These are phyloP conservation scores for Apamea sordens DNA, from an alignment of 2,888 invertebrate genomes.

Conservation along the genomic window DNA sequence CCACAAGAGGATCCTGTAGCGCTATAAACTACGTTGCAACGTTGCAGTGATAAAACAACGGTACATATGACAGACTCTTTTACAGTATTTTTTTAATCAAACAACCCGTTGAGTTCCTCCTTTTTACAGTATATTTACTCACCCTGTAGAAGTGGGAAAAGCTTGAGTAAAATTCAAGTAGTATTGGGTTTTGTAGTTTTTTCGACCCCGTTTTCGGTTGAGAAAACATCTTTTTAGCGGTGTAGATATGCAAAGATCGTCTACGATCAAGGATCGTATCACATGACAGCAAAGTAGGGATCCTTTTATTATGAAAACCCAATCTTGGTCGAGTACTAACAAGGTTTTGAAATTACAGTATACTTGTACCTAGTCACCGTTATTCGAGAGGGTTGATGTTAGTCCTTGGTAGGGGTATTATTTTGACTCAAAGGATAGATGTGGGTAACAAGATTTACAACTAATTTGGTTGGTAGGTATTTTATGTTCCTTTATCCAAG, in stretches of 20 bases:
- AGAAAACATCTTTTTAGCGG: conserved; percentile 32
- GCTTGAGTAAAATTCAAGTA: conserved; percentile 29
- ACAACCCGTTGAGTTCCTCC: neutral
- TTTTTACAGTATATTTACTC: conserved; percentile 17
- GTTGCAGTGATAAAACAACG: neutral
- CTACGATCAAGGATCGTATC: conserved; percentile 20
- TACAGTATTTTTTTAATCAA: conserved; percentile 5
- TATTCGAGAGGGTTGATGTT: conserved; percentile 16
- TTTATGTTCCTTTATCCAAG: neutral
- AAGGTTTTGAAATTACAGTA: conserved; percentile 14
- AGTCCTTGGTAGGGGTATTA: conserved; percentile 1
- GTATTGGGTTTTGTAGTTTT: conserved; percentile 22
- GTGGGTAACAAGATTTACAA: neutral
- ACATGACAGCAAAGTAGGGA: conserved; percentile 13
- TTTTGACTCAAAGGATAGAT: conserved; percentile 8
- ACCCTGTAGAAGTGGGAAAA: neutral
- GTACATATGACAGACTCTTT: neutral
- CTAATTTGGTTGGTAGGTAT: neutral
- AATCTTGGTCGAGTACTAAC: conserved; percentile 30
- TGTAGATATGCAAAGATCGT: conserved; percentile 26
- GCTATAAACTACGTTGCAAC: neutral
- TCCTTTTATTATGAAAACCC: conserved; percentile 37
- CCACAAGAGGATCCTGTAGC: neutral
- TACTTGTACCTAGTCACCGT: conserved; percentile 12
- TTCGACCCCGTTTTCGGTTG: conserved; percentile 10